Evolutionary conservation across 1,140 invertebrate genomes (phyloP).

Genomic region (Drosophila ironensis): DNA sequence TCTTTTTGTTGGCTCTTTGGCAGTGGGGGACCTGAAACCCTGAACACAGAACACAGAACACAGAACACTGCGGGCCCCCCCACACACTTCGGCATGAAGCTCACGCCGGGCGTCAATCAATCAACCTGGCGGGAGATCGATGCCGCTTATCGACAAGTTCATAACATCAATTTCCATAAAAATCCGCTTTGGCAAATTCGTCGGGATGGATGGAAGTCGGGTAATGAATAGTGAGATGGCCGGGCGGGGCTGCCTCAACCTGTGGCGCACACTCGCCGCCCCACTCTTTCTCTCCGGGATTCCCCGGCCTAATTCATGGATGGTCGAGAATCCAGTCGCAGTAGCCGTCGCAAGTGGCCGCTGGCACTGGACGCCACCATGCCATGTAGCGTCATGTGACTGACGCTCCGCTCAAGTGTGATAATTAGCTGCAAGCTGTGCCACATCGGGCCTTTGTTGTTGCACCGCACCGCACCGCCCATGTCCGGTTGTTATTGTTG

Average conservation of each 20-base stretch:
- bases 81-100: conserved; percentile 49
- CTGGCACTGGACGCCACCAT: too few species aligned
- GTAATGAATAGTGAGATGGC: conserved; percentile 22
- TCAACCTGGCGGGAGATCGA: conserved; percentile 46
- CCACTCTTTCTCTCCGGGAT: not conserved
- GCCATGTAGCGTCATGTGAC: conserved; percentile 24
- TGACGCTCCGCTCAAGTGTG: conserved; percentile 52
- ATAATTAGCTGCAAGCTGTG: conserved; percentile 74
- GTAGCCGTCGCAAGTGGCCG: too few species aligned
- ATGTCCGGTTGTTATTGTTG: conserved; percentile 22
- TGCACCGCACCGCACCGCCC: conserved; percentile 1
- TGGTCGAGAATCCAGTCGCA: not conserved
- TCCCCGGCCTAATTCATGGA: not conserved
- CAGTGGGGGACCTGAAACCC: too few species aligned
- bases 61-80: too few species aligned
- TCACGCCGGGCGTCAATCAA: conserved; percentile 71
- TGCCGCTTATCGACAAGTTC: conserved; percentile 66
- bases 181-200: conserved; percentile 38
- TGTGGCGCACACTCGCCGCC: conserved; percentile 4
- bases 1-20: not conserved
- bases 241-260: not conserved
- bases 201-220: conserved; percentile 1
- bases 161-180: conserved; percentile 75
- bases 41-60: not conserved
- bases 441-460: conserved; percentile 4